phyloP scores from a whole-genome alignment of 2,113 vertebrate genomes.

The Pygathrix nemaeus region DNA sequence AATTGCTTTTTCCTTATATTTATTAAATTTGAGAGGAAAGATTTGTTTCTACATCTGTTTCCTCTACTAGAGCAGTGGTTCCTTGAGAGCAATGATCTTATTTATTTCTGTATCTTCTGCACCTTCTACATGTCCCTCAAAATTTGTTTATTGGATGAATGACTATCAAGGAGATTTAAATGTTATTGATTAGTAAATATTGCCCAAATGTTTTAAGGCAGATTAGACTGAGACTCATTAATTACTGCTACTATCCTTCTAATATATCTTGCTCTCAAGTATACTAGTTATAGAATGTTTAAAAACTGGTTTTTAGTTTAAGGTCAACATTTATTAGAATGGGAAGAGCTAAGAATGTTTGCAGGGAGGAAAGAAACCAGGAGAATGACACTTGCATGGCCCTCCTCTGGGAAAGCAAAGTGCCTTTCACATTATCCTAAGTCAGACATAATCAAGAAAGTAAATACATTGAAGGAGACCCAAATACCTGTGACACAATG shows the following conservation, averaged over 20 bases:
- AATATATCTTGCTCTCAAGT: neutral
- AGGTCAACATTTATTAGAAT: neutral
- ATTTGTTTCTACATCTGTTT: neutral
- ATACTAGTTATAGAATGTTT: neutral
- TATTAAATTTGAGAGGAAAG: conserved; percentile 2
- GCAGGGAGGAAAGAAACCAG: neutral
- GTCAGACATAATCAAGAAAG: conserved; percentile 10
- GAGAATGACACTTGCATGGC: neutral
- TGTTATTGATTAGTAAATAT: neutral
- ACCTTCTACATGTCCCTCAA: neutral
- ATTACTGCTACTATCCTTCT: neutral
- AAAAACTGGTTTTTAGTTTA: neutral
- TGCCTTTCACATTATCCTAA: conserved; percentile 23
- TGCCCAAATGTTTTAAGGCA: conserved; percentile 17
- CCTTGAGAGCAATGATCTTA: neutral
- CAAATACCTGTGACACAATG: neutral
- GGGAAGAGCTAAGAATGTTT: neutral
- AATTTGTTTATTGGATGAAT: neutral
- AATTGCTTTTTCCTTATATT: neutral
- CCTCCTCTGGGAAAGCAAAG: neutral
- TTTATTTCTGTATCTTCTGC: conserved; percentile 29
- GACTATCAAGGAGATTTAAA: conserved; percentile 24
- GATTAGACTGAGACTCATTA: neutral
- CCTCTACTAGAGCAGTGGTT: neutral
- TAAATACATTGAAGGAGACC: neutral